Evolutionary conservation across 2,113 vertebrate species (phyloP).

Genomic region (Stegostoma tigrinum): DNA sequence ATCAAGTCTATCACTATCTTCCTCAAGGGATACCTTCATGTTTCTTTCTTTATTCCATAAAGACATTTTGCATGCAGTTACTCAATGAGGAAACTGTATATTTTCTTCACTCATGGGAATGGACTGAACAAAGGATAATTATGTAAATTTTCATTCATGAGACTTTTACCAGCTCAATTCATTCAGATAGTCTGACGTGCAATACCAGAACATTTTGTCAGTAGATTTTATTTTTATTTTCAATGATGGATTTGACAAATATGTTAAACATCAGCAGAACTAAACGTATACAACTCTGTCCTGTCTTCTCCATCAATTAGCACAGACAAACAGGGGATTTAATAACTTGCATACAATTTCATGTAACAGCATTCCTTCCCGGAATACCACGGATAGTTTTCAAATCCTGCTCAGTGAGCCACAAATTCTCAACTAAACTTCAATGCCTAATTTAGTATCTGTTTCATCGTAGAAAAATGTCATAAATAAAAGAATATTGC

Average conservation of each 20-base stretch:
- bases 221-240: slow-evolving; percentile 30
- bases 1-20: background rate
- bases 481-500: slow-evolving; percentile 50
- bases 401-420: slow-evolving; percentile 51
- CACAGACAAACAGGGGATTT: slow-evolving; percentile 31
- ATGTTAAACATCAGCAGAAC: slow-evolving; percentile 28
- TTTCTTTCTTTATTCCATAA: background rate
- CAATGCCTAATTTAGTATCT: slow-evolving; percentile 61
- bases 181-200: background rate
- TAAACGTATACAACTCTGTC: slow-evolving; percentile 42
- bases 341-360: slow-evolving; percentile 42
- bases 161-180: background rate
- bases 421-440: slow-evolving; percentile 53
- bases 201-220: background rate
- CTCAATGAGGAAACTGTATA: background rate
- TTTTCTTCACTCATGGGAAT: background rate
- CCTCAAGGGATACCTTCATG: background rate
- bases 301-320: slow-evolving; percentile 39
- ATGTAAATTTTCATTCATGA: background rate
- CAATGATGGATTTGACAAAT: background rate
- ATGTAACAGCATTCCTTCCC: slow-evolving; percentile 45
- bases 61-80: background rate
- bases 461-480: slow-evolving; percentile 47
- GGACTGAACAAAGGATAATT: background rate
- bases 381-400: slow-evolving; percentile 48